These are phyloP conservation scores for Disparrhopalites patrizii DNA, from an alignment of 2,888 invertebrate genomes.

Conservation along the genomic window DNA sequence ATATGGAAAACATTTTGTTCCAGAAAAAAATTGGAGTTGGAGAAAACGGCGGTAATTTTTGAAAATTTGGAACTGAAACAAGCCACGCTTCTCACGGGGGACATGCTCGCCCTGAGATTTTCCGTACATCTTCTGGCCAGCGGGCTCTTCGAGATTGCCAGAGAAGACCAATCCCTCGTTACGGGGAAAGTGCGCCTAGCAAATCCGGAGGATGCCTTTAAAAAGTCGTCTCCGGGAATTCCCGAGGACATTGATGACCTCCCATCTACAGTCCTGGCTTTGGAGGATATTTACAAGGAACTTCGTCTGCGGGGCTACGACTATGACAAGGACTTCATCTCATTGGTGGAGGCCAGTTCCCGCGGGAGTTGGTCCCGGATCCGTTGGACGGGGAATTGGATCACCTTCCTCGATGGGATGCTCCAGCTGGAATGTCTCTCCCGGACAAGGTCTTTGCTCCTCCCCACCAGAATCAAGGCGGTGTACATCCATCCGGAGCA, in stretches of 20 bases:
- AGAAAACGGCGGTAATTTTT: conserved; percentile 73
- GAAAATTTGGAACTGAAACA: conserved; percentile 78
- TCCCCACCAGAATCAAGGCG: conserved; percentile 82
- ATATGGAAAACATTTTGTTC: conserved; percentile 73
- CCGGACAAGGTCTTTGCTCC: conserved; percentile 69
- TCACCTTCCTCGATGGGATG: conserved; percentile 83
- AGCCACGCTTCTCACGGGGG: conserved; percentile 72
- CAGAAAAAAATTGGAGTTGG: conserved; percentile 62
- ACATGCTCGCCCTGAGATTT: conserved; percentile 64
- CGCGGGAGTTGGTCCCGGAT: conserved; percentile 51
- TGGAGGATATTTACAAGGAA: conserved; percentile 51
- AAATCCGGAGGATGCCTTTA: conserved; percentile 20
- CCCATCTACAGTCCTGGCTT: conserved; percentile 15
- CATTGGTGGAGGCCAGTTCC: conserved; percentile 51
- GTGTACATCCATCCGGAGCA: conserved; percentile 63
- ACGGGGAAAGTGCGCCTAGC: conserved; percentile 50
- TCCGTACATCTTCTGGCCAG: conserved; percentile 74
- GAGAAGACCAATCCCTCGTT: conserved; percentile 51
- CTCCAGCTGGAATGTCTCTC: conserved; percentile 63
- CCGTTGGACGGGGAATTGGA: conserved; percentile 78
- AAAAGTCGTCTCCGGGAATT: conserved; percentile 2
- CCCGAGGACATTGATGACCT: background rate
- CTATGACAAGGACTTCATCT: conserved; percentile 51
- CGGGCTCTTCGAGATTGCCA: conserved; percentile 57
- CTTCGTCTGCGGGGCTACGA: conserved; percentile 51